phyloP scores from a whole-genome alignment of 2,797 vertebrate genomes.

The Scolopax bukidnonensis region DNA sequence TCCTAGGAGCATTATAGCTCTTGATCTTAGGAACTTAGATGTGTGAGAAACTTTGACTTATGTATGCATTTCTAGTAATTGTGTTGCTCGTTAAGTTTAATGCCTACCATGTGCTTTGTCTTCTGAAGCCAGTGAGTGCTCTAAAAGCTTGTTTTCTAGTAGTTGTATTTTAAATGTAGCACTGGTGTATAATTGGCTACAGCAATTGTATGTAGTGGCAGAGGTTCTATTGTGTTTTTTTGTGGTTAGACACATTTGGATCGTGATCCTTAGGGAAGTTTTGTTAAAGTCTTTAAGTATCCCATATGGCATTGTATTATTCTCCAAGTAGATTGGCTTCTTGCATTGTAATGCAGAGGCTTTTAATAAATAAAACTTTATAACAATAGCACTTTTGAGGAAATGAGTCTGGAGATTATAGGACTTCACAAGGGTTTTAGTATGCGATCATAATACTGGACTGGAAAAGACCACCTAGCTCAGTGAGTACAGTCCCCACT shows the following conservation, averaged over 20 bases:
- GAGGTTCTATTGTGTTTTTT: conserved; percentile 37
- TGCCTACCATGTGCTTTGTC: conserved; percentile 24
- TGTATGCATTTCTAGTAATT: not conserved
- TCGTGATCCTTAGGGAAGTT: not conserved
- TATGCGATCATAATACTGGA: not conserved
- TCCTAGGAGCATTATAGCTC: not conserved
- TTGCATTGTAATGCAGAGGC: conserved; percentile 2
- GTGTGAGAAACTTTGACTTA: not conserved
- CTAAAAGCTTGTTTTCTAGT: not conserved
- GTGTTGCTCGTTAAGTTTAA: not conserved
- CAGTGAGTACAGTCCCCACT: not conserved
- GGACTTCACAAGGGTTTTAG: conserved; percentile 21
- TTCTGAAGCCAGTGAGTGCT: not conserved
- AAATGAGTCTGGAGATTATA: conserved; percentile 49
- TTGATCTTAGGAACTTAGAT: not conserved
- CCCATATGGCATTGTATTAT: conserved; percentile 7
- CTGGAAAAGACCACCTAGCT: conserved; percentile 62
- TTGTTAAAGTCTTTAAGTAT: not conserved
- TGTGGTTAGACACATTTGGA: conserved; percentile 37
- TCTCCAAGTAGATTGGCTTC: not conserved
- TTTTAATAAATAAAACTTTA: conserved; percentile 5
- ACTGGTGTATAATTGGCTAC: not conserved
- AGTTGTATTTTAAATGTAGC: not conserved
- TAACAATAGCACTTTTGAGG: conserved; percentile 67
- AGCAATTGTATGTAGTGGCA: not conserved